These are phyloP conservation scores for Octonoba sinensis DNA, from an alignment of 2,888 invertebrate species.

Conservation along the genomic window DNA sequence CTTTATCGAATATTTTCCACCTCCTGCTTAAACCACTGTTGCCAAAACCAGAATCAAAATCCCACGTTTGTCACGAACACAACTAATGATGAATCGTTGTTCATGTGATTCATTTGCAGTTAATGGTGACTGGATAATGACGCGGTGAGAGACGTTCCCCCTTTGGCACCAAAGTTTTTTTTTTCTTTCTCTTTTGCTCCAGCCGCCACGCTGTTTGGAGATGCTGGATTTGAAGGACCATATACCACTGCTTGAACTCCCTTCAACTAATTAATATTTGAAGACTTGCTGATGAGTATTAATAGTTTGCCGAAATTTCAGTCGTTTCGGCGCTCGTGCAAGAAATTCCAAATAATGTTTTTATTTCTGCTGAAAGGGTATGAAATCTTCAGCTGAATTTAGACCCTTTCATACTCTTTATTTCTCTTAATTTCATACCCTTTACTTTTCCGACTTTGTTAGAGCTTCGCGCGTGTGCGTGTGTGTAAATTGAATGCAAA, in stretches of 20 bases:
- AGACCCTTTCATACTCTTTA: too few species aligned
- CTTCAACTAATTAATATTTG: conserved; percentile 34
- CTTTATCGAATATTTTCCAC: too few species aligned
- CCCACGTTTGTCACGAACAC: conserved; percentile 29
- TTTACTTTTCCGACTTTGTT: too few species aligned
- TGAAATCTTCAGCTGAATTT: too few species aligned
- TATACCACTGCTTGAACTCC: conserved; percentile 2
- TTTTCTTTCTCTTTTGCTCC: neutral
- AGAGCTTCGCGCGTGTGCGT: too few species aligned
- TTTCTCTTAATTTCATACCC: too few species aligned
- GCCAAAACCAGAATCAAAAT: neutral
- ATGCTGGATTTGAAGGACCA: neutral
- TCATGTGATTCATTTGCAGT: conserved; percentile 44
- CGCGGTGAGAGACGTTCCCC: conserved; percentile 22
- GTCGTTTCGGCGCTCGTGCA: neutral
- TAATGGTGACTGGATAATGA: conserved; percentile 48
- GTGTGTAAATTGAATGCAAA: too few species aligned
- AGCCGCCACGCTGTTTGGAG: neutral
- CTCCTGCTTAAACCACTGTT: too few species aligned
- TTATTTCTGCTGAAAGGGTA: too few species aligned
- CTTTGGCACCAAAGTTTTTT: neutral
- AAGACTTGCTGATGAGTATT: conserved; percentile 42
- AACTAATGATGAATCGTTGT: conserved; percentile 44
- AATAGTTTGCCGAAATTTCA: conserved; percentile 22
- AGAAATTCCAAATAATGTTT: neutral